Percentiles rank a stretch among this genome's conserved stretches.
Evolutionary conservation across 2,888 invertebrate genomes (phyloP).

Genomic region (Coelogynopora nodosa): DNA sequence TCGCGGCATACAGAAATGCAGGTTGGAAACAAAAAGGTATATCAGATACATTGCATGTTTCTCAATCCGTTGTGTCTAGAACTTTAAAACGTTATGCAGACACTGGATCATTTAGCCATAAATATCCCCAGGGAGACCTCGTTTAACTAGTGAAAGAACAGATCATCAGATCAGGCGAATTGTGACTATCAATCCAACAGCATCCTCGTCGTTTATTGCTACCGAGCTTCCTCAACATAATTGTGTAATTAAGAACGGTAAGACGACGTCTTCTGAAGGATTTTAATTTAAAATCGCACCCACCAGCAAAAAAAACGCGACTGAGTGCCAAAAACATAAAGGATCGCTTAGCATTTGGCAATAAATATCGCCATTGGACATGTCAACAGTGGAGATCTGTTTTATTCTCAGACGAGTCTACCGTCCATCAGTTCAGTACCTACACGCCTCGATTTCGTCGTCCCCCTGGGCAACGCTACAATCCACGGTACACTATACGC

Average conservation of each 20-base stretch:
- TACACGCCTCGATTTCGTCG: not conserved
- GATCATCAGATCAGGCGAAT: too few relatives aligned
- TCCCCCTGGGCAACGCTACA: not conserved
- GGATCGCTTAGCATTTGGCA: not conserved
- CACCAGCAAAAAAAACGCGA: not conserved
- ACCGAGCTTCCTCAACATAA: too few relatives aligned
- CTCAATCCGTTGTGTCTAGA: not conserved
- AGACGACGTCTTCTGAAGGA: constrained; percentile 16
- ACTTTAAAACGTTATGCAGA: not conserved
- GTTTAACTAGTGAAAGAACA: too few relatives aligned
- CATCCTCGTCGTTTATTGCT: too few relatives aligned
- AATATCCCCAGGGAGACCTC: too few relatives aligned
- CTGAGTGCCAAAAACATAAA: not conserved
- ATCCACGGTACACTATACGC: not conserved
- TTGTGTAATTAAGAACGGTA: too few relatives aligned
- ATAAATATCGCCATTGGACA: not conserved
- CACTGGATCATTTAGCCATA: not conserved
- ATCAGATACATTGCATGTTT: not conserved
- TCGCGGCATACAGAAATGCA: not conserved
- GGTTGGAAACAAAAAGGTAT: not conserved
- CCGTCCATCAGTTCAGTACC: not conserved
- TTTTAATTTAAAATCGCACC: not conserved
- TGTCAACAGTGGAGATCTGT: not conserved
- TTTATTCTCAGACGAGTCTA: not conserved
- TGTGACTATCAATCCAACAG: too few relatives aligned